These are phyloP conservation scores for Malthinus seriepunctatus DNA, from an alignment of 2,888 invertebrate genomes.

Conservation along the genomic window DNA sequence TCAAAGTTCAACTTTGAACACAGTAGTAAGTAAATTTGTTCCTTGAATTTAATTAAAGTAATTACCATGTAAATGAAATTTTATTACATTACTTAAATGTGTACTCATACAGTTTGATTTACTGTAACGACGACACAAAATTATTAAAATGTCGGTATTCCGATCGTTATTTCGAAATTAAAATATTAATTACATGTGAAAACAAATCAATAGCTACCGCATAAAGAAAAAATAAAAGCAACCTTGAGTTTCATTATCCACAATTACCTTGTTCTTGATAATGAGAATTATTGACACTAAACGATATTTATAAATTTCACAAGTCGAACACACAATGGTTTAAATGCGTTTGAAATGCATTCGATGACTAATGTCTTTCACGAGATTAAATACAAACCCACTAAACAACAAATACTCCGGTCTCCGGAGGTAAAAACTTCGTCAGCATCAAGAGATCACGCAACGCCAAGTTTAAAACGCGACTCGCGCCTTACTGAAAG, in stretches of 20 bases:
- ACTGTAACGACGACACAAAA: no score
- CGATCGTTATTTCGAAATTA: no score
- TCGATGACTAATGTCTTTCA: constrained; percentile 2
- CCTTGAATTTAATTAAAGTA: no score
- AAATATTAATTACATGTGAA: no score
- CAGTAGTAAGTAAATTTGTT: no score
- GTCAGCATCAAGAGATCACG: constrained; percentile 22
- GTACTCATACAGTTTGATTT: no score
- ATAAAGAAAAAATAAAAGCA: not conserved
- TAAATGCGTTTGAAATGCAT: not conserved
- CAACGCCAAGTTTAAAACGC: constrained; percentile 20
- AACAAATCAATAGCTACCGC: no score
- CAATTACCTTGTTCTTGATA: not conserved
- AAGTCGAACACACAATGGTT: not conserved
- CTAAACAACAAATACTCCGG: not conserved
- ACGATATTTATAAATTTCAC: not conserved
- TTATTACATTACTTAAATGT: no score
- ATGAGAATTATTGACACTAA: no score
- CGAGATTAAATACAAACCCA: constrained; percentile 2
- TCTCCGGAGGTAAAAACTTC: constrained; percentile 11
- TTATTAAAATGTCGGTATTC: no score
- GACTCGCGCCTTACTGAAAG: constrained; percentile 28
- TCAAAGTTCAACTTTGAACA: no score
- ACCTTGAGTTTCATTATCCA: constrained; percentile 2
- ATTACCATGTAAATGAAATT: no score